Base-by-base conservation (phyloP, 92 coral and sea anemone genomes). In the Parazoanthus atlanticus region DNA sequence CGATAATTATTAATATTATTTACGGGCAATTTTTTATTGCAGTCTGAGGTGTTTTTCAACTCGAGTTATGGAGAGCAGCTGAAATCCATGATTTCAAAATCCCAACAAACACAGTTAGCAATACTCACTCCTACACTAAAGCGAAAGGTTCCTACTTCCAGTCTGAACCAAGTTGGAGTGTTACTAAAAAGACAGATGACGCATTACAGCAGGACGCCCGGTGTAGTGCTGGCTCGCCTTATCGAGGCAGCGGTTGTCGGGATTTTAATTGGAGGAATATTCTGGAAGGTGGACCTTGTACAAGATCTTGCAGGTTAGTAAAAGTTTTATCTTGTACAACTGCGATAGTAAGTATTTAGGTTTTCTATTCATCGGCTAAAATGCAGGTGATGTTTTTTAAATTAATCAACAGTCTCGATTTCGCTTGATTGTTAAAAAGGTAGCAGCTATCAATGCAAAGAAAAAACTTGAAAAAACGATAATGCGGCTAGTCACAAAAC, bases 261-360 rank as follows among this genome's bases (percentile, higher is more conserved):
- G 15, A 67, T 83, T 66, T 46, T 83, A 11, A 83, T 83, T 19
- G 86, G 86, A 36, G 86, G 86, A 67, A 83, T 83, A 11, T 83
- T 83, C 61, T 83, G 86, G 86, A 83, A 66, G 76, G 86, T 83
- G 9, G 13, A 46, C 4, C 56, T 61, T 26, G 30, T 71, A 73
- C 75, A 83, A 19, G 86, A 83, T 67, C 47, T 83, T 16, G 47
- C 73, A 36, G 86, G 86, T 83, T 32, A 30, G 7, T 69, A 69
- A n/a, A 56, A 2, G 21, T 12, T 19, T 19, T 56, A 15, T 56
- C 23, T 56, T 56, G 11, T 56, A 13, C 65, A 7, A 19, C 21
- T 56, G 21, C 5, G 65, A 56, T 49, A 49, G 65, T 13, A 56
- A 15, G 65, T 1, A 56, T 19, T 56, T 13, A 56, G 11, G 23